Evolutionary conservation across 1,140 invertebrate genomes (phyloP), one percentile per base, ranked within the genome.

Genomic region (Sitodiplosis mosellana): DNA sequence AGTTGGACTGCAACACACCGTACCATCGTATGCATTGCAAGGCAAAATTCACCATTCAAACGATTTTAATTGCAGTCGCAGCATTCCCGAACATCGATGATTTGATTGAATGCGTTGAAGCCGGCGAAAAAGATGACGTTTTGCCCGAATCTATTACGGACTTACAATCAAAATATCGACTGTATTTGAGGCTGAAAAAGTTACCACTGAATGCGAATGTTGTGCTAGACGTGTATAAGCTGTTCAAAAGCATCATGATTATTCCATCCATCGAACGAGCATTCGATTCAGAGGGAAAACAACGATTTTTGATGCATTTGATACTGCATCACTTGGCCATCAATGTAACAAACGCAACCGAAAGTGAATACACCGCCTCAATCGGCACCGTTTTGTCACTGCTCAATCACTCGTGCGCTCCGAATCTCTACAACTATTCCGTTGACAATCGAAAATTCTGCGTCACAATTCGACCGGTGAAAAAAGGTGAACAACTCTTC

Each of bases 341-440:
- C 3, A 40, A n/a, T n/a, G 17, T 15, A n/a, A 40, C 14, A 6
- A 40, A 40, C 37, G 17, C 37, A 15, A 15, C 14, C 4, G 37
- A 18, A 15, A 18, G 17, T 18, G 37, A 40, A 40, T 12, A 4
- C 6, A 40, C 14, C 37, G 17, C 37, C 6, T 15, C 37, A n/a
- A 18, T 40, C 12, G 37, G 14, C 6, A 15, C 3, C 14, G 12
- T 40, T 18, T 18, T 40, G 12, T 47, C 46, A 27, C 17, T 47
- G 19, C 14, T 47, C 12, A 47, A 47, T 22, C 46, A 47, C 38
- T 47, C 46, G n/a, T 40, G 37, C 14, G 14, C 37, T 6, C 37
- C 37, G 17, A 40, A 40, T 14, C 3, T 40, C 14, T 18, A 40
- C 12, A 40, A 40, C 14, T 40, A 40, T 12, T n/a, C 37, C 14